These are phyloP conservation scores for Noturus placidus DNA, from an alignment of 2,113 vertebrate genomes.

Conservation along the genomic window DNA sequence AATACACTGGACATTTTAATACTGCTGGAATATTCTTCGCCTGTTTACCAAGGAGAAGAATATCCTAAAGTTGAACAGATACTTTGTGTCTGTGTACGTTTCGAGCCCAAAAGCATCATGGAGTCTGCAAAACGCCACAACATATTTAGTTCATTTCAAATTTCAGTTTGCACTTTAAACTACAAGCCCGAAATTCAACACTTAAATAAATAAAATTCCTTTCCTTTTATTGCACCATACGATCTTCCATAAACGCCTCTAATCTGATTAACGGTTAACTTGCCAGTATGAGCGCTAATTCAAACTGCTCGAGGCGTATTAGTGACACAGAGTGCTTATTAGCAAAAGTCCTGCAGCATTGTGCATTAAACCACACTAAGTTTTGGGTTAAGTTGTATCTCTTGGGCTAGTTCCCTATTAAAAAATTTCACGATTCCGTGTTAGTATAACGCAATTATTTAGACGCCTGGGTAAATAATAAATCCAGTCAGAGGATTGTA, in stretches of 20 bases:
- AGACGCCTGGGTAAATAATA: not conserved
- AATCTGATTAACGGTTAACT: not conserved
- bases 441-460: not conserved
- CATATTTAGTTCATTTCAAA: not conserved
- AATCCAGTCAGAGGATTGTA: not conserved
- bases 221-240: not conserved
- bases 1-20: slow-evolving; percentile 28
- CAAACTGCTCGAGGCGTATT: not conserved
- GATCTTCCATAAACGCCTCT: not conserved
- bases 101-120: not conserved
- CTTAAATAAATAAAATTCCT: not conserved
- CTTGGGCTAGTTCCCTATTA: not conserved
- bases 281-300: not conserved
- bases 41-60: slow-evolving; percentile 12
- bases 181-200: not conserved
- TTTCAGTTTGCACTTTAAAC: not conserved
- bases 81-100: not conserved
- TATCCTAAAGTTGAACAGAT: not conserved
- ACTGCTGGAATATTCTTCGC: not conserved
- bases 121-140: not conserved
- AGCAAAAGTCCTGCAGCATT: not conserved
- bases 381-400: not conserved
- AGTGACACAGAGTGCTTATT: not conserved
- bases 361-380: not conserved
- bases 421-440: not conserved